Percentiles rank a stretch among this genome's conserved stretches.
These are phyloP conservation scores for Holacanthus passer DNA, from an alignment of 2,113 vertebrate genomes.

Conservation along the genomic window DNA sequence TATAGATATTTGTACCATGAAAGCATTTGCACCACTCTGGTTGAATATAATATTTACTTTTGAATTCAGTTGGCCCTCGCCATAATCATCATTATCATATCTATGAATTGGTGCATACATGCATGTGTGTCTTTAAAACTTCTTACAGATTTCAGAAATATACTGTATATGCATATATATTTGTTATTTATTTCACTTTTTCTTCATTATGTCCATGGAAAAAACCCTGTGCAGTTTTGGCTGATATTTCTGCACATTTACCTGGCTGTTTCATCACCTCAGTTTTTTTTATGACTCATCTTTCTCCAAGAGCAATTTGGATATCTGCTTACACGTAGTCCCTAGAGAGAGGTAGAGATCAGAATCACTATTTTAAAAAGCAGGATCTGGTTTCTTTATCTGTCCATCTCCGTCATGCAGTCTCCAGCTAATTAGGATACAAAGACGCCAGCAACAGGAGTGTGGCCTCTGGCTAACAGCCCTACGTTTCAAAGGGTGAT, in stretches of 20 bases:
- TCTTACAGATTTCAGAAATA: background rate
- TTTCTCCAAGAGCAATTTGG: conserved; percentile 2
- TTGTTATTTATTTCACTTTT: background rate
- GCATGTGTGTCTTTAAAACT: background rate
- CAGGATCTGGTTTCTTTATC: conserved; percentile 53
- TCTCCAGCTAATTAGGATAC: conserved; percentile 59
- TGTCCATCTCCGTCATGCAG: conserved; percentile 10
- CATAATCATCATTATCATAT: too few species aligned
- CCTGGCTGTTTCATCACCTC: conserved; percentile 13
- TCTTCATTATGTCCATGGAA: background rate
- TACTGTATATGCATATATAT: background rate
- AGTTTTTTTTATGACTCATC: conserved; percentile 13
- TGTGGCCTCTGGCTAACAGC: conserved; percentile 47
- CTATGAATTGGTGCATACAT: background rate
- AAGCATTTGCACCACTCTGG: too few species aligned
- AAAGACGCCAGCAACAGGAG: conserved; percentile 56
- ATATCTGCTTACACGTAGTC: conserved; percentile 27
- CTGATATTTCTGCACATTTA: background rate
- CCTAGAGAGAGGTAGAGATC: conserved; percentile 34
- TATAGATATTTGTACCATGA: background rate
- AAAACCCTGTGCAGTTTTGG: background rate
- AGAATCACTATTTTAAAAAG: conserved; percentile 70
- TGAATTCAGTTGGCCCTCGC: too few species aligned
- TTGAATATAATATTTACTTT: too few species aligned
- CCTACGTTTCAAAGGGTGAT: conserved; percentile 53